Evolutionary conservation across 1,140 invertebrate species (phyloP), one percentile per base, ranked within the genome.

Genomic region (Acromyrmex heyeri): DNA sequence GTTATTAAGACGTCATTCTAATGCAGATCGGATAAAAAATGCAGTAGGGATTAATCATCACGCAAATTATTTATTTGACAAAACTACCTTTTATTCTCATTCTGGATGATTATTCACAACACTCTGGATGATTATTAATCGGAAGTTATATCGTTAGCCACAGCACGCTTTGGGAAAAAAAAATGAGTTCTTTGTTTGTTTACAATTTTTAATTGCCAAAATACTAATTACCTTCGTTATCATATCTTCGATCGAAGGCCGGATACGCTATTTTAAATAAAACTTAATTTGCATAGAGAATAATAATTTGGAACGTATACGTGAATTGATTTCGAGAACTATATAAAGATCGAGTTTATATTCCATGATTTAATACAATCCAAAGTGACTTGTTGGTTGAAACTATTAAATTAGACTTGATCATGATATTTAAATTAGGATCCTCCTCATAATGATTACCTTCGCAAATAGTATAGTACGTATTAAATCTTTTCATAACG

Each of bases 121-220:
- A 24, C 4, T 27, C 16, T 16, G 57, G 8, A 81, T 44, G 55
- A 62, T 55, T 30, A 38, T 12, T 69, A 44, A 24, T 73, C 69
- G 72, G 27, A 69, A 73, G 61, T 72, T 48, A 34, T 83, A 61
- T 83, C 2, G 48, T 61, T 55, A 21, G 24, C 3, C 16, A 7
- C 14, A 16, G 3, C 14, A 48, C 3, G n/a, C 16, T 24, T 16
- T 48, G 65, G 38, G 24, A 61, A 12, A 24, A 12, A 24, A 5
- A n/a, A 5, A 61, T 61, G 8, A 61, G 21, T 38, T 12, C 14
- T 61, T 18, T 57, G 21, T 75, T 73, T 21, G 38, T 81, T 14
- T 50, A 44, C 44, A 27, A 82, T 27, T 27, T 2, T 72, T 82
- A 72, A 82, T 75, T 83, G 38, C 69, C 70, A n/a, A 83, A 83